Base-by-base conservation (phyloP, 2,113 vertebrate species). In the Setophaga petechia region DNA sequence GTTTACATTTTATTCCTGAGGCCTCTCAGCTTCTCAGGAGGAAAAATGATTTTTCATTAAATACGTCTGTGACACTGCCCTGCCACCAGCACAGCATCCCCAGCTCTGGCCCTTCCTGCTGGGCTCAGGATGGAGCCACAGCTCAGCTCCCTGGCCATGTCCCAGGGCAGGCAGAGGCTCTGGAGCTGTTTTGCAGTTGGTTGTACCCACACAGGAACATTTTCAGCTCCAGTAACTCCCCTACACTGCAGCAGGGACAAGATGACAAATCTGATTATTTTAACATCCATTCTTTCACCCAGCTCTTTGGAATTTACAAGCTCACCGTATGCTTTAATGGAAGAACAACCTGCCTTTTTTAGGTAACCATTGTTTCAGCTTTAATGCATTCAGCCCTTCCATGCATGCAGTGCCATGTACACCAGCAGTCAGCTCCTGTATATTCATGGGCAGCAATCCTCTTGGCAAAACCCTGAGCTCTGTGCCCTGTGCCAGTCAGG, bases 181-280 rank as follows among this genome's bases (percentile, higher is more conserved):
- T 3, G 10, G 52, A 68, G 84, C 37, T 2, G 0, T 17, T 79
- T 10, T 43, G 62, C 78, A 54, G 72, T 24, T 3, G 0, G 2
- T 8, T 27, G 51, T 47, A 28, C 66, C 84, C 54, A n/a, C 1
- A 31, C 77, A 63, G 10, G 47, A 94, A 22, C 31, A 4, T 67
- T 89, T 95, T 83, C 90, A 82, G 88, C 94, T 89, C 87, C 86
- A 93, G 27, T 72, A 67, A 72, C 37, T 92, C 74, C 28, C 84
- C 30, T 12, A 59, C 2, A 24, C 23, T 25, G 20, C 72, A 52
- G 69, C 0, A 59, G 79, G 72, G 88, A 80, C 54, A 44, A 14
- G 47, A 47, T 74, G 94, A 89, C 71, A 92, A 87, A 87, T n/a
- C 61, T 59, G 87, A 81, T 91, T 92, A 89, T 22, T 68, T 51